Percentiles rank a stretch among this genome's conserved stretches.
These are phyloP conservation scores for Cylas formicarius DNA, from an alignment of 1,140 invertebrate genomes.

Conservation along the genomic window DNA sequence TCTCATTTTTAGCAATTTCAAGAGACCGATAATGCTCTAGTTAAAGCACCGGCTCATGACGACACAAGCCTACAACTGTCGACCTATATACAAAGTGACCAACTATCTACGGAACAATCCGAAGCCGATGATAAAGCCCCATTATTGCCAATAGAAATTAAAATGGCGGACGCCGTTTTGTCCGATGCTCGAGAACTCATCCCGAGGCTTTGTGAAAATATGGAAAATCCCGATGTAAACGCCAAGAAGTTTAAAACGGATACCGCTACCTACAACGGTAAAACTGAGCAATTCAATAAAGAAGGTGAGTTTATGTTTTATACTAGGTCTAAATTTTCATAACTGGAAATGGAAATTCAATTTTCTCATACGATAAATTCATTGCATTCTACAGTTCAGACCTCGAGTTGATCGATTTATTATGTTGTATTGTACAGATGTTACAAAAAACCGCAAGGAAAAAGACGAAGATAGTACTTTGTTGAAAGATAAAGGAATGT, in stretches of 20 bases:
- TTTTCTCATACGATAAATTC: too few relatives aligned
- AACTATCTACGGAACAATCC: too few relatives aligned
- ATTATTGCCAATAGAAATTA: slow-evolving; percentile 31
- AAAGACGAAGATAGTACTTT: slow-evolving; percentile 39
- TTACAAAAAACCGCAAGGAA: slow-evolving; percentile 36
- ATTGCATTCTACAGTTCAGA: too few relatives aligned
- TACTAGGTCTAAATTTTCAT: too few relatives aligned
- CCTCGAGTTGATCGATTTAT: too few relatives aligned
- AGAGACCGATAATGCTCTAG: too few relatives aligned
- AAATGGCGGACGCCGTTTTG: slow-evolving; percentile 48
- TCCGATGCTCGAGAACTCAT: slow-evolving; percentile 42
- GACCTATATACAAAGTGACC: too few relatives aligned
- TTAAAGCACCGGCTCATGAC: too few relatives aligned
- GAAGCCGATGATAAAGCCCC: not conserved
- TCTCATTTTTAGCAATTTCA: too few relatives aligned
- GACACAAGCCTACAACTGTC: too few relatives aligned
- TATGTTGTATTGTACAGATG: slow-evolving; percentile 27
- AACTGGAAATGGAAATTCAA: too few relatives aligned
- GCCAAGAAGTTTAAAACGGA: slow-evolving; percentile 28
- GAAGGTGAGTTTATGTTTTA: slow-evolving; percentile 29
- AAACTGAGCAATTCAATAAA: slow-evolving; percentile 40
- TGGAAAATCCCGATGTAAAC: slow-evolving; percentile 28
- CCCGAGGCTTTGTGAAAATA: slow-evolving; percentile 14
- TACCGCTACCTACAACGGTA: slow-evolving; percentile 24
- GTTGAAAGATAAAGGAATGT: slow-evolving; percentile 42